Base-by-base conservation (phyloP, 2,797 vertebrate genomes). In the Alcedo quadribrachys region DNA sequence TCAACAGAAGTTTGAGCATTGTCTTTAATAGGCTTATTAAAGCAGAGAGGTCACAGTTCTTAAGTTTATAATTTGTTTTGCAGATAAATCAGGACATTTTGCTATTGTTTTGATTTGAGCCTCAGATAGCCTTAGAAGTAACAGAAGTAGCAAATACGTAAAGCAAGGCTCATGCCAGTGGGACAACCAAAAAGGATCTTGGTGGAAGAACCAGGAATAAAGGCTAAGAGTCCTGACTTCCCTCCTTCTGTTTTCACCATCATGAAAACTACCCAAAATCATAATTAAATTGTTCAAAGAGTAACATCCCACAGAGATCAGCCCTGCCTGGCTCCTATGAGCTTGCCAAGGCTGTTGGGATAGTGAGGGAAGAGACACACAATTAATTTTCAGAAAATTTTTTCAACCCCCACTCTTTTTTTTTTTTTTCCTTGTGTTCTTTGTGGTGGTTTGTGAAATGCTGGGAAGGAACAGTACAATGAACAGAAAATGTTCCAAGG, bases 371-470 rank as follows among this genome's bases (percentile, higher is more conserved):
- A 89, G 81, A 87, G 63, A 81, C 73, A 78, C 58, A 81, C 82
- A 90, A 87, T 93, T 92, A 22, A 87, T 94, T 91, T 67, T 45
- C 61, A 81, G 83, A 86, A 63, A 87, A 40, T 1, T 46, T 76
- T 70, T 11, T 28, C 15, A 11, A 20, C 20, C 54, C 30, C 16
- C 8, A 37, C 24, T 24, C 20, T 3, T 69, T 87, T 88, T 77
- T 18, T 53, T 28, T 28, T 30, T 53, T 4, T 74, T 81, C 20
- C 22, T 20, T 16, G 0, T 91, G 20, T 0, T 37, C 81, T 92
- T 92, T 94, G 92, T 94, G 92, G 86, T 74, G 81, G 76, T 94
- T 96, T 96, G 33, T 96, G 92, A 89, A 96, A 92, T 54, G 84
- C 87, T 1, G 25, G 90, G 89, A 85, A 87, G 67, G 73, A 87